phyloP scores from a whole-genome alignment of 2,113 vertebrate genomes.

The Megaleporinus macrocephalus region DNA sequence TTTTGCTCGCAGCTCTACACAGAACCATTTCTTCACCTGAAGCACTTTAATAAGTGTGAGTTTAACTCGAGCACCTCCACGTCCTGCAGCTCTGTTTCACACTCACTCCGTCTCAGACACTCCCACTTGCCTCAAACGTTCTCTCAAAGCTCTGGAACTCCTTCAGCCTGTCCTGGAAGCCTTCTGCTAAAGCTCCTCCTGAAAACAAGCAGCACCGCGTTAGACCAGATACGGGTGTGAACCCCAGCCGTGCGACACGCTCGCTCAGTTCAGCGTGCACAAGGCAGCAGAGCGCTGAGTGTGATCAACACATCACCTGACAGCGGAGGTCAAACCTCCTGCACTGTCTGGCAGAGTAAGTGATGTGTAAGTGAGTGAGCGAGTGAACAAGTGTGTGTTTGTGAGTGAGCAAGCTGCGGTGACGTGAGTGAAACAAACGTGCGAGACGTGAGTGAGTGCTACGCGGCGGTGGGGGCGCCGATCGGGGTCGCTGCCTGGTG shows the following conservation, averaged over 20 bases:
- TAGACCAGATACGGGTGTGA: neutral
- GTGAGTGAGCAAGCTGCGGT: neutral
- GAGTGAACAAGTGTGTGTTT: too few relatives aligned
- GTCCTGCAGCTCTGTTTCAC: too few relatives aligned
- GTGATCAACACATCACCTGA: neutral
- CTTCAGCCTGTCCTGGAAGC: slow-evolving; percentile 91
- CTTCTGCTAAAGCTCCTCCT: slow-evolving; percentile 94
- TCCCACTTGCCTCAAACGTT: slow-evolving; percentile 93
- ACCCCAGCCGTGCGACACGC: neutral
- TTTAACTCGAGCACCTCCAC: too few relatives aligned
- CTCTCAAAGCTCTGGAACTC: slow-evolving; percentile 97
- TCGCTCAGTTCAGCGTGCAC: slow-evolving; percentile 5
- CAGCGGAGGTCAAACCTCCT: neutral
- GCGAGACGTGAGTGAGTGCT: too few relatives aligned
- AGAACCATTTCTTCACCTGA: too few relatives aligned
- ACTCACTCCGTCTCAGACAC: too few relatives aligned
- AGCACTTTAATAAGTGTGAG: too few relatives aligned
- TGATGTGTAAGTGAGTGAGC: too few relatives aligned
- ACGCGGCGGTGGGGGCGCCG: too few relatives aligned
- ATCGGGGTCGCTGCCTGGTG: too few relatives aligned
- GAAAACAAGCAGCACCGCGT: slow-evolving; percentile 35
- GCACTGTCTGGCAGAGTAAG: neutral
- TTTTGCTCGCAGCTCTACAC: too few relatives aligned
- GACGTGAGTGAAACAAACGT: too few relatives aligned
- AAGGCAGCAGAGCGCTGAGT: neutral